Conservation (phyloP, 2,113 vertebrate species). For the Aleadryas rufinucha region DNA sequence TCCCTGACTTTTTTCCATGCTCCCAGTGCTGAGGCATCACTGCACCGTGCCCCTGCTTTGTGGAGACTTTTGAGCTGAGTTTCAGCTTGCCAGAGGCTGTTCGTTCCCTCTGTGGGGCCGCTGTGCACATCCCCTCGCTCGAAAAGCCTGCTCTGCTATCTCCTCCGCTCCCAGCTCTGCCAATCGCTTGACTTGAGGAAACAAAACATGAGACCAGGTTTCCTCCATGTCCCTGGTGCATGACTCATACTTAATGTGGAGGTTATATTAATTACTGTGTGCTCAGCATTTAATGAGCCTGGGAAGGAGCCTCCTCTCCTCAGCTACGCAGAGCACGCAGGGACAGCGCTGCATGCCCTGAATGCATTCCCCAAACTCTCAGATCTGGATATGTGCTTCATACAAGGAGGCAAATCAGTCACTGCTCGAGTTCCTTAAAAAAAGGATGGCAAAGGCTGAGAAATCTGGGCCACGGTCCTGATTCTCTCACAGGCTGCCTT, state of each 20-base stretch:
- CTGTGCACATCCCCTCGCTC: not conserved
- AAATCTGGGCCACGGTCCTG: not conserved
- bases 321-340: fast-evolving
- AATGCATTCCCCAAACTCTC: not conserved
- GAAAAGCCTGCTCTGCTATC: not conserved
- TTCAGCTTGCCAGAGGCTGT: not conserved
- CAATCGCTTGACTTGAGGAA: not conserved
- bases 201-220: not conserved
- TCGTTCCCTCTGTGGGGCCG: not conserved
- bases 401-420: not conserved
- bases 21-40: not conserved
- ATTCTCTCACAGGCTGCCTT: not conserved
- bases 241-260: conserved; percentile 20
- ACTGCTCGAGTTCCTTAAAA: not conserved
- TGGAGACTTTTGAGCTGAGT: not conserved
- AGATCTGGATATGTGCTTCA: not conserved
- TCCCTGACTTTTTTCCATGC: not conserved
- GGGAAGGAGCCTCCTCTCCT: not conserved
- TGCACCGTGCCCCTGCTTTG: not conserved
- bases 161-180: not conserved
- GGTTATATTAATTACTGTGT: conserved; percentile 16
- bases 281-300: conserved; percentile 24
- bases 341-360: not conserved
- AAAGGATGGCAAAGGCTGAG: not conserved
- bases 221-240: not conserved